Conservation (phyloP, 2,113 vertebrate species). For the Rhabdomys dilectus region DNA sequence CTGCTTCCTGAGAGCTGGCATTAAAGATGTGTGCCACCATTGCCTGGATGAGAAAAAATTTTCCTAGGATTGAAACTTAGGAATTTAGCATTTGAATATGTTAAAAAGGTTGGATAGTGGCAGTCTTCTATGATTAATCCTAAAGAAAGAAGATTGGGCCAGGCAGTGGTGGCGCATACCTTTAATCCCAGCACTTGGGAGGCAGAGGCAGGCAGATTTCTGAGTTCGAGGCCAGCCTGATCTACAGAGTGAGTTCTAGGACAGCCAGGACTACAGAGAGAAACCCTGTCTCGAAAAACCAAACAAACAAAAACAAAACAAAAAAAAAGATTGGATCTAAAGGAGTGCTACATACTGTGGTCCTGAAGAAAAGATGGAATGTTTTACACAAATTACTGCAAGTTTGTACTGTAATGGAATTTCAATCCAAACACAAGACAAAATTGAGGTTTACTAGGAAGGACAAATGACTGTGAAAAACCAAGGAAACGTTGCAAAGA, state of each 20-base stretch:
- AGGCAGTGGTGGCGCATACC: no score
- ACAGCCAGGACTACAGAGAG: no score
- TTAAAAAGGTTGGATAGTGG: not conserved
- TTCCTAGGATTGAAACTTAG: not conserved
- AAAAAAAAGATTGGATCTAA: constrained; percentile 29
- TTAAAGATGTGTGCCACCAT: not conserved
- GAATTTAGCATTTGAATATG: constrained; percentile 21
- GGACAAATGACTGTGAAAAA: constrained; percentile 1
- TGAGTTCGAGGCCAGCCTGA: no score
- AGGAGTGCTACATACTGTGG: not conserved
- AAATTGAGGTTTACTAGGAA: constrained; percentile 44
- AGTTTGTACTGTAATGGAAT: not conserved
- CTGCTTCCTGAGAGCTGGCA: not conserved
- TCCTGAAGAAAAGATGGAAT: not conserved
- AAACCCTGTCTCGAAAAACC: no score
- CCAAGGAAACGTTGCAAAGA: constrained; percentile 14
- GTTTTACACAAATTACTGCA: constrained; percentile 18
- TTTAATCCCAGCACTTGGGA: no score
- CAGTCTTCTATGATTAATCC: constrained; percentile 8
- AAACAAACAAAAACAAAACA: not conserved
- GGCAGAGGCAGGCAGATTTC: no score
- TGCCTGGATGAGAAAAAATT: not conserved
- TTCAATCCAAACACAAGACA: not conserved
- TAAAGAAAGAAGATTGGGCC: not conserved
- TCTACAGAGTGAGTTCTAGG: no score